Conservation (phyloP, 2,113 vertebrate genomes). For the Shinisaurus crocodilurus region DNA sequence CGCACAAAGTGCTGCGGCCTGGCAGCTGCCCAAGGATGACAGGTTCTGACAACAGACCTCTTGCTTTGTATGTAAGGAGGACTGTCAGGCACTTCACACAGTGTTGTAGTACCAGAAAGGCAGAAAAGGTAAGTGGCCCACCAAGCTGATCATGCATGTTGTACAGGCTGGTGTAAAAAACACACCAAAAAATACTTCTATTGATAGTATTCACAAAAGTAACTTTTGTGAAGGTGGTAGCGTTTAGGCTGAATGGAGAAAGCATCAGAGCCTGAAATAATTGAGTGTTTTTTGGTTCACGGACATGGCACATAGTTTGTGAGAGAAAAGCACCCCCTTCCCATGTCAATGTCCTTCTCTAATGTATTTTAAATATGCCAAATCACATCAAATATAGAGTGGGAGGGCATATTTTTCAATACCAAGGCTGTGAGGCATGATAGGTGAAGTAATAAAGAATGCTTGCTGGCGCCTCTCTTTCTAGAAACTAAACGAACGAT, state of each 20-base stretch:
- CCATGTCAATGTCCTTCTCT: background rate
- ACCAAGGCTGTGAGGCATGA: too few relatives aligned
- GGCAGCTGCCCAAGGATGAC: too few relatives aligned
- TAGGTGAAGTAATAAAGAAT: too few relatives aligned
- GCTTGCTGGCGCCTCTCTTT: too few relatives aligned
- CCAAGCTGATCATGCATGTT: background rate
- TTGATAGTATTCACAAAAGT: background rate
- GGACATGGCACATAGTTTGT: background rate
- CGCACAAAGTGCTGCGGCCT: too few relatives aligned
- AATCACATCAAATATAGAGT: background rate
- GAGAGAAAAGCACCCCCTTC: background rate
- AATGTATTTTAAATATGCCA: background rate
- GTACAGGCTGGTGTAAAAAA: background rate
- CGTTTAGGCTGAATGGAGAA: background rate
- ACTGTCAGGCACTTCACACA: background rate
- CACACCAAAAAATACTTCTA: background rate
- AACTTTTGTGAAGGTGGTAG: background rate
- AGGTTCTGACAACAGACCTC: too few relatives aligned
- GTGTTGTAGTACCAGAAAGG: background rate
- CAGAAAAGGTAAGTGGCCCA: background rate
- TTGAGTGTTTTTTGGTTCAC: background rate
- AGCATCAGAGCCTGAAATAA: background rate
- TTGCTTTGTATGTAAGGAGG: background rate
- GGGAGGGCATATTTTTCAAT: too few relatives aligned
- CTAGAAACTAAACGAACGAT: too few relatives aligned